Evolutionary conservation across 2,113 vertebrate genomes (phyloP).

Genomic region (Centropus unirufus): DNA sequence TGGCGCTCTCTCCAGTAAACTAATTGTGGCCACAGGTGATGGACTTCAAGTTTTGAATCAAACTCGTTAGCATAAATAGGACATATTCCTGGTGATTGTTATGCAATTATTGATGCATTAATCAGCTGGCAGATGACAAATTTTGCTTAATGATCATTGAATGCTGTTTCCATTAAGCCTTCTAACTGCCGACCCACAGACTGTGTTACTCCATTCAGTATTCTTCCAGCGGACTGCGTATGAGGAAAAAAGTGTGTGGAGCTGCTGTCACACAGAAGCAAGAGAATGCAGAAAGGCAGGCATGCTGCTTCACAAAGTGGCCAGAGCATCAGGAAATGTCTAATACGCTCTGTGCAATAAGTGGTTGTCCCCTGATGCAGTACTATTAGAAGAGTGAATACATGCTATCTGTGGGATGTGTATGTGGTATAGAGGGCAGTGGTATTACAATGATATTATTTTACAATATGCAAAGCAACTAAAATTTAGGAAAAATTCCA

Average conservation of each 20-base stretch:
- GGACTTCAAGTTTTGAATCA: not conserved
- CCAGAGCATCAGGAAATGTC: not conserved
- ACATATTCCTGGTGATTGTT: not conserved
- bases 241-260: not conserved
- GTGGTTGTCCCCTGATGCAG: not conserved
- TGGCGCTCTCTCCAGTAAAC: not conserved
- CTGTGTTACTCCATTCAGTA: not conserved
- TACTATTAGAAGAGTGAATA: not conserved
- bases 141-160: not conserved
- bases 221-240: not conserved
- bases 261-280: not conserved
- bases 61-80: not conserved
- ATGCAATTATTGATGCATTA: not conserved
- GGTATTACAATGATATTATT: not conserved
- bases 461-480: not conserved
- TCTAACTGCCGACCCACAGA: not conserved
- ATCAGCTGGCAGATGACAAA: slow-evolving; percentile 5
- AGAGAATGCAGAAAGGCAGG: not conserved
- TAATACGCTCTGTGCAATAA: not conserved
- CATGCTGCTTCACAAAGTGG: not conserved
- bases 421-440: not conserved
- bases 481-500: not conserved
- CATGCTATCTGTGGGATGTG: not conserved
- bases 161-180: not conserved
- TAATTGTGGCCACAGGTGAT: not conserved